Evolutionary conservation across 2,797 vertebrate species (phyloP), one percentile per base, ranked within the genome.

Genomic region (Semaprochilodus insignis): DNA sequence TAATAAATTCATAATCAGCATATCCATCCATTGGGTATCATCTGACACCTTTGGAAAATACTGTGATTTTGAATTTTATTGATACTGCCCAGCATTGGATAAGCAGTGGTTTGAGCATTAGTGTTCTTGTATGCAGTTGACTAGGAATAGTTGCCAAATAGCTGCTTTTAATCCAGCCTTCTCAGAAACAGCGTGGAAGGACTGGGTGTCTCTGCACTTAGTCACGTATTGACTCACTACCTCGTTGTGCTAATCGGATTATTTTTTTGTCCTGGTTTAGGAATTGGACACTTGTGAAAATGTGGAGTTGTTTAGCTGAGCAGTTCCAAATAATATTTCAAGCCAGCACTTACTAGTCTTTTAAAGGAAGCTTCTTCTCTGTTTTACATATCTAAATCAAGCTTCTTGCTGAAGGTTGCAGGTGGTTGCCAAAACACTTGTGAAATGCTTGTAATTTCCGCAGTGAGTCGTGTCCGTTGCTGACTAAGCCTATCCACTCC

Each of bases 391-490:
- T 31, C 4, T n/a, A 25, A 27, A 31, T 54, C 54, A 17, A 72
- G 70, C 70, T 31, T 48, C n/a, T 25, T 76, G 4, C 19, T 27
- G 27, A 44, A 55, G 21, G 7, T 48, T 48, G 44, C 44, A 48
- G 44, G 44, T 48, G 16, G 55, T 40, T 66, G 31, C 69, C 19
- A 25, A 40, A 44, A 1, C n/a, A n/a, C 51, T 21, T 25, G n/a
- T 52, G 40, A 44, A 74, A 57, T 76, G 73, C 34, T 69, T 54
- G 21, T 34, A 17, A 34, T 59, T 62, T 89, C 88, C 54, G 6
- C 67, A 81, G 51, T 74, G 44, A 87, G 62, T 87, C 86, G 77
- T 81, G 77, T 85, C 83, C 87, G 62, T 87, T 75, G 85, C 83
- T 87, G 34, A 74, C 23, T 78, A 74, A 59, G 31, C 51, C 40